Base-by-base conservation (phyloP, 1,140 invertebrate species). In the Trachelipus rathkii region DNA sequence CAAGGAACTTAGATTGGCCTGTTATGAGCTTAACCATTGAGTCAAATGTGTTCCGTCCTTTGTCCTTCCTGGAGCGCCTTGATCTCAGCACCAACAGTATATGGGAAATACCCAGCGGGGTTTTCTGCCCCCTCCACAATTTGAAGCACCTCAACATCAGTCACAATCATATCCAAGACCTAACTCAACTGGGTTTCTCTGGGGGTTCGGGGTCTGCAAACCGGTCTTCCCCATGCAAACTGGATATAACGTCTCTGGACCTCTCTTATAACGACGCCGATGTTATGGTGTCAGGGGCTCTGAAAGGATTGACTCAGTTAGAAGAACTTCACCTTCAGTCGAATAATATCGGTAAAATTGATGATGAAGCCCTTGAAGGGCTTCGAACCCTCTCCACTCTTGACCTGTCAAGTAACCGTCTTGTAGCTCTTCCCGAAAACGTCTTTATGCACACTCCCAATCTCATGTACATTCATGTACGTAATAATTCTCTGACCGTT, bases 351-450 rank as follows among this genome's bases (percentile, higher is more conserved):
- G 83, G 82, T 0, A 82, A 84, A 70, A 73, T 82, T 10, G 78
- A 82, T 44, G 78, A 81, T 67, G 70, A 80, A 19, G 81, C 77
- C 46, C 77, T 82, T 68, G 50, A 77, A 82, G 95, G 79, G 33
- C 78, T 82, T 6, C 11, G 24, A 11, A 70, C 71, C 23, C 75
- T 82, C 2, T 69, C 71, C 45, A 78, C 78, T 53, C 77, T 95
- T 82, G 94, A 95, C 84, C 91, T 96, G 81, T 93, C 95, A 83
- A 89, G 92, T 50, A 96, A 96, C 84, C 92, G 91, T 80, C 93
- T 96, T 69, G 79, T 79, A n/a, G 79, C 81, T 13, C 82, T 92
- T 0, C 92, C 92, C 0, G 82, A 85, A 6, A 82, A 83, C 44
- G 86, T 87, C n/a, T 82, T 94, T 0, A 84, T 85, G 4, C 86